These are phyloP conservation scores for Platyrinchus mystaceus DNA, from an alignment of 2,797 vertebrate genomes.

Conservation along the genomic window DNA sequence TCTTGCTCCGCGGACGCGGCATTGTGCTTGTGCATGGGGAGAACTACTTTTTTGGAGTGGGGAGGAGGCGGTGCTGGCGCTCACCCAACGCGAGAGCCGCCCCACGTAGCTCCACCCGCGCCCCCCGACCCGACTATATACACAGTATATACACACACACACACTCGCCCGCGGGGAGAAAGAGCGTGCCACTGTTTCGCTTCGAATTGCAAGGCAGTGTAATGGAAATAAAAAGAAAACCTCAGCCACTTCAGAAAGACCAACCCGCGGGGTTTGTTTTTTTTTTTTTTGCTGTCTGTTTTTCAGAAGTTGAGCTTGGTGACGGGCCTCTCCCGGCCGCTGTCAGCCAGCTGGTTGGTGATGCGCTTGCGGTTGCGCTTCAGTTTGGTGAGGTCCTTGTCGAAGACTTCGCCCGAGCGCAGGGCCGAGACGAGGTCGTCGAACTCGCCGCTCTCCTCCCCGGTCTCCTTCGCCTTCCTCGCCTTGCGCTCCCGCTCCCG, in stretches of 20 bases:
- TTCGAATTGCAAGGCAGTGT: conserved; percentile 70
- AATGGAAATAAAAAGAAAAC: neutral
- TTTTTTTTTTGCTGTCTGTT: neutral
- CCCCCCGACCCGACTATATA: conserved; percentile 62
- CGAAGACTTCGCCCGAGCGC: conserved; percentile 96
- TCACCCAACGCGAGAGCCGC: neutral
- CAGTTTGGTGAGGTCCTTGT: conserved; percentile 98
- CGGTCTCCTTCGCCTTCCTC: conserved; percentile 90
- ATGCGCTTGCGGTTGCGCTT: conserved; percentile 97
- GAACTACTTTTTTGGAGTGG: conserved; percentile 39
- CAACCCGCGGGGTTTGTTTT: neutral
- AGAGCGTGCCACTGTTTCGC: conserved; percentile 41
- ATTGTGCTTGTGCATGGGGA: conserved; percentile 80
- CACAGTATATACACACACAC: conserved; percentile 62
- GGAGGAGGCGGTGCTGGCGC: neutral
- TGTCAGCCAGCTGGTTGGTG: conserved; percentile 87
- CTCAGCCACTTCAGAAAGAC: conserved; percentile 49
- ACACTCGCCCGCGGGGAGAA: neutral
- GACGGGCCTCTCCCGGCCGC: conserved; percentile 89
- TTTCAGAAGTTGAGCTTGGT: conserved; percentile 96
- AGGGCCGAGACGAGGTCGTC: conserved; percentile 96
- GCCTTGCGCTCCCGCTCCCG: conserved; percentile 92
- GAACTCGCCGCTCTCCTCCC: conserved; percentile 94
- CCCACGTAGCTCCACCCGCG: neutral
- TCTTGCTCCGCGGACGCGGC: conserved; percentile 53